Base-by-base conservation (phyloP, 64 coral and sea anemone genomes). In the Hydrozoanthus tunicans region DNA sequence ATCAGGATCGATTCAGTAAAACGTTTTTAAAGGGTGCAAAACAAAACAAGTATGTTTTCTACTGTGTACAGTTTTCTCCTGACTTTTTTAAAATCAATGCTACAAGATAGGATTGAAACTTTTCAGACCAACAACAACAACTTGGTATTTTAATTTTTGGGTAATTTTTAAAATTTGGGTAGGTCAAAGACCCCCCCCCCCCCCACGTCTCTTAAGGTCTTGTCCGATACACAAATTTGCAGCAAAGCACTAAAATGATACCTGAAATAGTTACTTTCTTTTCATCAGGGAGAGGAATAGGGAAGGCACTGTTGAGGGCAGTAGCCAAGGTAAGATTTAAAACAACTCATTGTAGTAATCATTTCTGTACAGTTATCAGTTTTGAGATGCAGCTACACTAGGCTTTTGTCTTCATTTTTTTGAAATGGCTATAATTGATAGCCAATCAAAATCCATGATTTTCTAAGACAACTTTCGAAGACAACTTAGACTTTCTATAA, bases 211-310 rank as follows among this genome's bases (percentile, higher is more conserved):
- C 32, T 0, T 51, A 32, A 76, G 8, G 51, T 25, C 73, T 9
- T 9, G 12, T 27, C 24, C 43, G 6, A 76, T 12, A 43, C 4
- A 74, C 10, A 51, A 75, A 26, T 8, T 26, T 5, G 52, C 43
- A 6, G 5, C 24, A 70, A 57, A 23, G 52, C 53, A 20, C 4
- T 5, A 9, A 7, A 2, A n/a, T 24, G 13, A 10, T 71, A 0
- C 23, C 8, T 56, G 4, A 23, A 58, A 57, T 9, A 14, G 65
- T 86, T 32, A 7, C 64, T 27, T 71, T 70, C 59, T 69, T 6
- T 81, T 32, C 6, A 79, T 79, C 58, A 94, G 92, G 92, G n/a
- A 90, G 83, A 94, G 92, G 92, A 24, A 83, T 90, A 56, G 92
- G 92, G 10, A 94, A 71, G 20, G 92, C 65, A 10, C 7, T 94